Evolutionary conservation across 2,113 vertebrate genomes (phyloP).

Genomic region (Protobothrops mucrosquamatus): DNA sequence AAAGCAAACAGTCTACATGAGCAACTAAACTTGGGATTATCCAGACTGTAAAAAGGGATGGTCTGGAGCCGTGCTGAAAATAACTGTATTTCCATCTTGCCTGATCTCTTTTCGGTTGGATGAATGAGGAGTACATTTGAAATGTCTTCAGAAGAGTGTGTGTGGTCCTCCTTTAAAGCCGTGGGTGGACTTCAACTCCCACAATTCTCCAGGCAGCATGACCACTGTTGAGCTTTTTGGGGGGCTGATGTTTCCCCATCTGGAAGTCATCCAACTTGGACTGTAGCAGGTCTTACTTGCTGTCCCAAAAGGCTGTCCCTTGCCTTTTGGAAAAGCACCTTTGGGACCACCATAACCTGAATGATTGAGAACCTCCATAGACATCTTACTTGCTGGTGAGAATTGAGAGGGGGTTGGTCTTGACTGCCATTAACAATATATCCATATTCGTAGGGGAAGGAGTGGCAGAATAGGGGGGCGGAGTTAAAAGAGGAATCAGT

Average conservation of each 20-base stretch:
- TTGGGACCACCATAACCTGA: no score
- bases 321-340: no score
- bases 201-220: neutral
- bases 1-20: no score
- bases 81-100: neutral
- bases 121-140: neutral
- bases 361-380: no score
- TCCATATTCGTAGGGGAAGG: neutral
- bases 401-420: neutral
- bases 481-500: no score
- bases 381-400: neutral
- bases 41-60: no score
- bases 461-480: no score
- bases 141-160: neutral
- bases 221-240: neutral
- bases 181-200: neutral
- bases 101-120: neutral
- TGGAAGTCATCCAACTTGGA: neutral
- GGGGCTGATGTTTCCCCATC: neutral
- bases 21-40: neutral
- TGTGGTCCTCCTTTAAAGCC: neutral
- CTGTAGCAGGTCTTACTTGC: neutral
- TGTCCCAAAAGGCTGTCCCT: no score
- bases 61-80: neutral
- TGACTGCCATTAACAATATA: neutral